Percentiles rank a stretch among this genome's conserved stretches.
phyloP scores from a whole-genome alignment of 2,113 vertebrate species.

The Hiodon alosoides region DNA sequence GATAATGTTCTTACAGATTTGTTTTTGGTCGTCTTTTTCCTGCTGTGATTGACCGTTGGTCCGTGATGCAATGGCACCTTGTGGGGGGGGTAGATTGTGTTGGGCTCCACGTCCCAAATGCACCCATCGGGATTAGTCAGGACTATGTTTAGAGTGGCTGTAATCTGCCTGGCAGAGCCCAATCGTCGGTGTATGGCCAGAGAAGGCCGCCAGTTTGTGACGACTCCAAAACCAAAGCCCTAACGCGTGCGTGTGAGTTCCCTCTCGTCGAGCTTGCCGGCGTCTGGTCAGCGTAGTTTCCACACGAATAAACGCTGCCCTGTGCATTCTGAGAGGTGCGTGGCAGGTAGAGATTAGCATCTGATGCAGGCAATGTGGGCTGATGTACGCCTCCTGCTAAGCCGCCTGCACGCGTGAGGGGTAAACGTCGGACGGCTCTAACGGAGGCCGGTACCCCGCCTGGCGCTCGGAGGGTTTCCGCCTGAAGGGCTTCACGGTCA shows the following conservation, averaged over 20 bases:
- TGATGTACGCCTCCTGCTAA: background rate
- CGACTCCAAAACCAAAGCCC: background rate
- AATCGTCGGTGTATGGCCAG: background rate
- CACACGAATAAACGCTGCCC: background rate
- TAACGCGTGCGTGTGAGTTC: background rate
- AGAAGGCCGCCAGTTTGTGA: no score
- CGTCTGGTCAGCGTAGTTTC: background rate
- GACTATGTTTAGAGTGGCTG: constrained; percentile 22
- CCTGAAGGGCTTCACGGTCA: no score
- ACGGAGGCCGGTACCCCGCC: no score
- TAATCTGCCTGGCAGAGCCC: background rate
- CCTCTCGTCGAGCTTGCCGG: background rate
- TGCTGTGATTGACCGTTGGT: constrained; percentile 10
- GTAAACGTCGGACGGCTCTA: no score
- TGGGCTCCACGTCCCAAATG: background rate
- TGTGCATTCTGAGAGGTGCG: background rate
- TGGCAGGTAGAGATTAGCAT: constrained; percentile 3
- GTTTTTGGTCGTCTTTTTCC: constrained; percentile 9
- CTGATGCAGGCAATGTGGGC: background rate
- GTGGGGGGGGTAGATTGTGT: constrained; percentile 10
- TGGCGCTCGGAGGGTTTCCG: no score
- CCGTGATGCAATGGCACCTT: constrained; percentile 21
- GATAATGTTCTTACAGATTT: constrained; percentile 8
- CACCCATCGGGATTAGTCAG: background rate
- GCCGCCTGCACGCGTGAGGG: background rate